phyloP scores from a whole-genome alignment of 2,888 invertebrate species.

The Eubasilissa splendida region DNA sequence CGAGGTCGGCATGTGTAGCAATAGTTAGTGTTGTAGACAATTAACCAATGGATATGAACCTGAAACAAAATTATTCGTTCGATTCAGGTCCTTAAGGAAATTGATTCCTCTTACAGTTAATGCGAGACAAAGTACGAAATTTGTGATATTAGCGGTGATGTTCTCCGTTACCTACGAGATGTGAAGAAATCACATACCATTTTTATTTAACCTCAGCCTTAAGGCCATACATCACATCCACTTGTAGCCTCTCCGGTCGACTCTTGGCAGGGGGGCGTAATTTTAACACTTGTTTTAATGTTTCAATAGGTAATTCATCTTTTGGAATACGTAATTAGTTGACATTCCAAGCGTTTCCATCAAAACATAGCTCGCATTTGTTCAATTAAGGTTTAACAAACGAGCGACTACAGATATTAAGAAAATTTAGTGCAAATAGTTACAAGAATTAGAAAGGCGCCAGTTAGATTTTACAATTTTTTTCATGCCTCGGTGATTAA shows the following conservation, averaged over 20 bases:
- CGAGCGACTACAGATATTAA: constrained; percentile 12
- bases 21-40: no score
- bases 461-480: background rate
- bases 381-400: constrained; percentile 12
- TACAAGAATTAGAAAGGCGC: background rate
- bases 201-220: constrained; percentile 39
- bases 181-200: constrained; percentile 1
- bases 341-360: constrained; percentile 24
- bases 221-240: constrained; percentile 33
- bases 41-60: background rate
- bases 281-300: constrained; percentile 20
- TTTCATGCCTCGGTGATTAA: constrained; percentile 24
- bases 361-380: constrained; percentile 8
- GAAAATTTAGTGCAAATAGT: background rate
- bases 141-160: constrained; percentile 31
- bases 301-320: constrained; percentile 36
- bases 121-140: constrained; percentile 35
- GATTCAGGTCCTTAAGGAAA: no score
- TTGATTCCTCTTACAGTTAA: background rate
- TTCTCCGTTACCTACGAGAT: constrained; percentile 4
- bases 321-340: constrained; percentile 22
- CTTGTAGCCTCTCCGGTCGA: background rate
- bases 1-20: no score
- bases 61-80: background rate
- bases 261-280: constrained; percentile 21